A percentile compares a stretch with the other conserved stretches of the same genome.
These are phyloP conservation scores for Chloromyia formosa DNA, from an alignment of 2,888 invertebrate genomes.

Conservation along the genomic window DNA sequence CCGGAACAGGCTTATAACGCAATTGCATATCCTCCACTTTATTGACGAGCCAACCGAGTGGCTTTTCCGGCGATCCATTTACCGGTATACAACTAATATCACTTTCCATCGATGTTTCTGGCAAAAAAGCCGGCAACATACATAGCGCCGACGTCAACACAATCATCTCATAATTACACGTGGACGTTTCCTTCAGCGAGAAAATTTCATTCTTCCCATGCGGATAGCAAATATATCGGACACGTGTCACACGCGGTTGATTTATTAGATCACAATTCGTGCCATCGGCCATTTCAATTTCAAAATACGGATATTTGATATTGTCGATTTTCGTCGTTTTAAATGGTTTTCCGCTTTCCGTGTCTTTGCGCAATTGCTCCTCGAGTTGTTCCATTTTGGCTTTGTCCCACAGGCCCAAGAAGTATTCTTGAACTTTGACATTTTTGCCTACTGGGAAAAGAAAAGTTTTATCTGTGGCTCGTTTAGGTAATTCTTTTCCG, in stretches of 20 bases:
- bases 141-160: conserved; percentile 89
- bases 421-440: conserved; percentile 85
- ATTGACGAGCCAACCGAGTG: conserved; percentile 74
- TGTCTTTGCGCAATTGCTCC: conserved; percentile 65
- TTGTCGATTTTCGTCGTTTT: conserved; percentile 85
- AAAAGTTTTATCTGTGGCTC: too few species aligned
- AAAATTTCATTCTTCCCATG: conserved; percentile 92
- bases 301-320: conserved; percentile 85
- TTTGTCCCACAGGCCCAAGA: conserved; percentile 79
- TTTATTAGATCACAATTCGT: conserved; percentile 92
- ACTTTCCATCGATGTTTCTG: conserved; percentile 80
- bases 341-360: conserved; percentile 68
- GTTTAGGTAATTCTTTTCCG: too few species aligned
- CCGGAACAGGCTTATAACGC: conserved; percentile 69
- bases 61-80: conserved; percentile 74
- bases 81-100: conserved; percentile 78
- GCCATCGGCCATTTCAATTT: conserved; percentile 87
- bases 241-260: conserved; percentile 80
- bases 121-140: conserved; percentile 86
- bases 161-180: conserved; percentile 93
- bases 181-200: conserved; percentile 90
- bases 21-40: conserved; percentile 78
- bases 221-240: conserved; percentile 88
- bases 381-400: conserved; percentile 71
- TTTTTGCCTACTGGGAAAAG: conserved; percentile 68